These are phyloP conservation scores for Pissodes strobi DNA, from an alignment of 1,140 invertebrate genomes.

Conservation along the genomic window DNA sequence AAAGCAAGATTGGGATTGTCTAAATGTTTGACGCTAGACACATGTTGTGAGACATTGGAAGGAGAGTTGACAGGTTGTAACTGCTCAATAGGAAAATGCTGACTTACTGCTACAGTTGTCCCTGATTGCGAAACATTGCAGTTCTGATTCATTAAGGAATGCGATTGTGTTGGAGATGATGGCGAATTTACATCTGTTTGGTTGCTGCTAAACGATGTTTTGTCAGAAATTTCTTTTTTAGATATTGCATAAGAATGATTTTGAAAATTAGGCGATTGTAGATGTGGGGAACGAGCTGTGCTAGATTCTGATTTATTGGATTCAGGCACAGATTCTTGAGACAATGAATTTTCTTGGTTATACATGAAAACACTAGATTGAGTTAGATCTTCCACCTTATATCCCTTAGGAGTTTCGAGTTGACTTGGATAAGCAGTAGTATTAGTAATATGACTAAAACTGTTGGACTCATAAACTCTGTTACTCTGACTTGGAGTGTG, in stretches of 20 bases:
- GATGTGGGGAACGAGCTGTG: slow-evolving; percentile 24
- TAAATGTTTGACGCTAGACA: background rate
- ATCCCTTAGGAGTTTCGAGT: slow-evolving; percentile 52
- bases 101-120: slow-evolving; percentile 6
- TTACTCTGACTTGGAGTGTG: slow-evolving; percentile 46
- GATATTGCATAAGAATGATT: slow-evolving; percentile 21
- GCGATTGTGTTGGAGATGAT: slow-evolving; percentile 37
- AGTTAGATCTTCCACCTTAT: slow-evolving; percentile 54
- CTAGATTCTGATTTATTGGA: slow-evolving; percentile 40
- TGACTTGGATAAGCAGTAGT: slow-evolving; percentile 47
- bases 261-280: slow-evolving; percentile 37
- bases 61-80: background rate
- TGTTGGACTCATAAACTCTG: slow-evolving; percentile 48
- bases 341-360: slow-evolving; percentile 49
- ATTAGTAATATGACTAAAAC: slow-evolving; percentile 51
- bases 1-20: background rate
- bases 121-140: background rate
- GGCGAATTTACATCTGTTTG: slow-evolving; percentile 27
- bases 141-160: slow-evolving; percentile 28
- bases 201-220: background rate
- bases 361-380: slow-evolving; percentile 48
- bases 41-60: background rate
- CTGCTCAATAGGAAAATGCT: background rate
- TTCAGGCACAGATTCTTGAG: slow-evolving; percentile 45
- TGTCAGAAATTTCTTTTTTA: slow-evolving; percentile 11